Evolutionary conservation across 2,797 vertebrate species (phyloP), one percentile per base, ranked within the genome.

Genomic region (Hoplostethus atlanticus): DNA sequence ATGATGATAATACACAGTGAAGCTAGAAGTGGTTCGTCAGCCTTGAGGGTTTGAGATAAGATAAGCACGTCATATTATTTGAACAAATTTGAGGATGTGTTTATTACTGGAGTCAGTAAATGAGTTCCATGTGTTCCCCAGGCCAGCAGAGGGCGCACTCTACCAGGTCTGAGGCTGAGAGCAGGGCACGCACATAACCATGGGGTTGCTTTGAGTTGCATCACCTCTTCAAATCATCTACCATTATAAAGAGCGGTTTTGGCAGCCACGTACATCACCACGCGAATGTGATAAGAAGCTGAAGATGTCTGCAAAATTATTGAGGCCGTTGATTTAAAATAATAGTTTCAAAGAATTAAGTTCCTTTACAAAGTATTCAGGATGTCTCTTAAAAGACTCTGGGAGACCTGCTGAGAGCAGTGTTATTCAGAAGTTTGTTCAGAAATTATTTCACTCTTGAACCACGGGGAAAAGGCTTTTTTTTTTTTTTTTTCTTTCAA

Each of bases 151-250:
- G 79, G 91, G 84, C 77, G 78, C 82, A 51, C 64, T 81, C 17
- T 6, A 56, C 79, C 76, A 42, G 63, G 67, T 16, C 21, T 40
- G 34, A 12, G 15, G 8, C 40, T 44, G 17, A 28, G n/a, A 21
- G n/a, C 57, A 11, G 2, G 6, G 44, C 21, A 40, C 3, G 6
- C 15, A 44, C 28, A 58, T 2, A 0, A 0, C 11, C 42, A 16
- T 0, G 62, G 17, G 51, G 86, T 91, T 94, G 80, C 91, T 79
- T 7, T 58, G 16, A 76, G 53, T 93, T 93, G 81, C 92, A 86
- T 93, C 93, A 93, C 78, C 73, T 85, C 70, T 85, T 88, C 79
- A 84, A 90, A 87, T 84, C 84, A 85, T 85, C 77, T 71, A 46
- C 62, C 56, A 67, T 81, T 79, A 73, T 65, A 85, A 83, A 84